Evolutionary conservation across 2,113 vertebrate genomes (phyloP).

Genomic region (Symphodus melops): DNA sequence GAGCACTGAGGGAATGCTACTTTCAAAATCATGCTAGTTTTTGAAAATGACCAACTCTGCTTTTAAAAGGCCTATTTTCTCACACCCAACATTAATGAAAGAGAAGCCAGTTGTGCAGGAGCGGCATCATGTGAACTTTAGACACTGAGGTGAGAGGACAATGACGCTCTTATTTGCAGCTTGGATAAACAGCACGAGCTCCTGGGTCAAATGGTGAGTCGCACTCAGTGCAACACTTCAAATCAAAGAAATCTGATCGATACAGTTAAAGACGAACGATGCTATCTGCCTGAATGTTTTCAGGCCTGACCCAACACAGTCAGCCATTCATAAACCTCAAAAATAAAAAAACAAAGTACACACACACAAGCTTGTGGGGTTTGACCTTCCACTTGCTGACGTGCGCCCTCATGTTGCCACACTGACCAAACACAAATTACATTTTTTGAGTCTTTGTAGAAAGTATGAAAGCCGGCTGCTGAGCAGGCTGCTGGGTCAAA

Average conservation of each 20-base stretch:
- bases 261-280: slow-evolving; percentile 26
- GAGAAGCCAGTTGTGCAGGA: neutral
- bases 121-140: neutral
- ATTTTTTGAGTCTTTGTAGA: slow-evolving; percentile 6
- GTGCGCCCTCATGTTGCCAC: neutral
- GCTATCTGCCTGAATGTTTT: slow-evolving; percentile 55
- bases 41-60: too few species aligned
- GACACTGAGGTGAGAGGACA: slow-evolving; percentile 15
- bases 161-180: slow-evolving; percentile 30
- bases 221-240: slow-evolving; percentile 13
- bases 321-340: slow-evolving; percentile 20
- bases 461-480: slow-evolving; percentile 8
- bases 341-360: slow-evolving; percentile 30
- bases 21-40: too few species aligned
- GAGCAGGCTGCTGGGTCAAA: slow-evolving; percentile 19
- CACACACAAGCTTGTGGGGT: slow-evolving; percentile 42
- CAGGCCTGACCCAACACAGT: slow-evolving; percentile 17
- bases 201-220: slow-evolving; percentile 36
- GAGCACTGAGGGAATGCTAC: too few species aligned
- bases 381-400: slow-evolving; percentile 31
- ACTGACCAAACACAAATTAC: slow-evolving; percentile 22
- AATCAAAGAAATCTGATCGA: slow-evolving; percentile 1
- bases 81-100: too few species aligned
- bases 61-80: too few species aligned
- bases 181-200: slow-evolving; percentile 29